Percentiles rank a stretch among this genome's conserved stretches.
phyloP scores from a whole-genome alignment of 2,113 vertebrate species.

The Gymnocephalus cernua region DNA sequence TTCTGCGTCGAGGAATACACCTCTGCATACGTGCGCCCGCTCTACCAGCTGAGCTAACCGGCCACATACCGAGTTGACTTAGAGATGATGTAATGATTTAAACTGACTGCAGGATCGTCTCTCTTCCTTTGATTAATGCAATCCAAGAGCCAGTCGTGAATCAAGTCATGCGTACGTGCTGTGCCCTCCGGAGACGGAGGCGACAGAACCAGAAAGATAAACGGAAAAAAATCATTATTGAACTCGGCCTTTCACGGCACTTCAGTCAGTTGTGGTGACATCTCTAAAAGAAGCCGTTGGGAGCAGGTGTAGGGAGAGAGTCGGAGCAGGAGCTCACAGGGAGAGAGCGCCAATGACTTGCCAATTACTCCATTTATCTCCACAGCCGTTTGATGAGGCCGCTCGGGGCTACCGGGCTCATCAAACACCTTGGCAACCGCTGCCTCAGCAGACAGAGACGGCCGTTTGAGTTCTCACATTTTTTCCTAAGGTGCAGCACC shows the following conservation, averaged over 20 bases:
- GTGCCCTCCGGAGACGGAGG: not conserved
- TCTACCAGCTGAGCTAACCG: too few species aligned
- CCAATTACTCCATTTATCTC: constrained; percentile 67
- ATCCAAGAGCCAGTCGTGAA: not conserved
- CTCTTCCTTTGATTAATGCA: not conserved
- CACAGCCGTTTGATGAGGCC: constrained; percentile 43
- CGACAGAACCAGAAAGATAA: not conserved
- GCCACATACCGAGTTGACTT: too few species aligned
- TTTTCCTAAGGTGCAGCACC: not conserved
- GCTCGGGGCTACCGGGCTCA: constrained; percentile 49
- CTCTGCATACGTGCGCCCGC: too few species aligned
- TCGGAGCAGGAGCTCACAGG: constrained; percentile 3
- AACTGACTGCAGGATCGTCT: not conserved
- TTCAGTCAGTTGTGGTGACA: not conserved
- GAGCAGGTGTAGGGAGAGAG: not conserved
- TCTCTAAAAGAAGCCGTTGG: not conserved
- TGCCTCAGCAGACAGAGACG: constrained; percentile 35
- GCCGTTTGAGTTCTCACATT: constrained; percentile 12
- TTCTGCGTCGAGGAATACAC: too few species aligned
- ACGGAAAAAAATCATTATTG: not conserved
- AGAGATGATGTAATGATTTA: not conserved
- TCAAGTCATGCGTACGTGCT: too few species aligned
- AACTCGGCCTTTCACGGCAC: not conserved
- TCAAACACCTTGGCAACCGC: constrained; percentile 44
- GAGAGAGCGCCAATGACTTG: constrained; percentile 27